phyloP scores from a whole-genome alignment of 92 coral and sea anemone genomes.

The Phenganax subtilis region DNA sequence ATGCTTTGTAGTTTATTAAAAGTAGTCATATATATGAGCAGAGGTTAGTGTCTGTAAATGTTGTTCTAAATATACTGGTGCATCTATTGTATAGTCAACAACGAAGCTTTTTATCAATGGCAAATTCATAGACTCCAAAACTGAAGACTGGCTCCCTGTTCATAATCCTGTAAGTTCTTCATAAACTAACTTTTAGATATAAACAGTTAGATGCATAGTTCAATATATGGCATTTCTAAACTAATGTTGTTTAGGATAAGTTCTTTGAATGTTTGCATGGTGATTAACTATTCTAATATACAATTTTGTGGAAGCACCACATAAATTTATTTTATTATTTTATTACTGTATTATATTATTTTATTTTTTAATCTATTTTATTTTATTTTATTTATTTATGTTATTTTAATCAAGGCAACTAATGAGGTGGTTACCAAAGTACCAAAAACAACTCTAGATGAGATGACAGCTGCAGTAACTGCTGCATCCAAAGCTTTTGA shows the following conservation, averaged over 20 bases:
- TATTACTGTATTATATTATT: no score
- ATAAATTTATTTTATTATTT: no score
- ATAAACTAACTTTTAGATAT: no score
- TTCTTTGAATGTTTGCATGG: no score
- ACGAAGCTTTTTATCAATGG: conserved; percentile 95
- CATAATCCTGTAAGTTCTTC: conserved; percentile 84
- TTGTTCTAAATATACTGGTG: neutral
- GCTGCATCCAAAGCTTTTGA: conserved; percentile 81
- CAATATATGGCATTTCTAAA: neutral
- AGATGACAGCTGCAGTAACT: conserved; percentile 85
- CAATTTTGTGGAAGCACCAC: no score
- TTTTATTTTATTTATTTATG: no score
- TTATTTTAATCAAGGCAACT: conserved; percentile 63
- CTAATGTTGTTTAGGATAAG: neutral
- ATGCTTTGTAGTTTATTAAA: neutral
- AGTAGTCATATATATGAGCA: neutral
- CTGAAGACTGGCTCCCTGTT: conserved; percentile 77
- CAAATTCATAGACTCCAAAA: conserved; percentile 75
- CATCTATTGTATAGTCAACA: conserved; percentile 45
- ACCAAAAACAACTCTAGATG: conserved; percentile 78
- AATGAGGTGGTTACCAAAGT: conserved; percentile 78
- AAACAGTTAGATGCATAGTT: neutral
- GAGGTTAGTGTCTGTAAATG: neutral
- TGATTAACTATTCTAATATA: no score
- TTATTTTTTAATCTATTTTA: no score